Evolutionary conservation across 1,140 invertebrate species (phyloP).

Genomic region (Platyscapa corneri): DNA sequence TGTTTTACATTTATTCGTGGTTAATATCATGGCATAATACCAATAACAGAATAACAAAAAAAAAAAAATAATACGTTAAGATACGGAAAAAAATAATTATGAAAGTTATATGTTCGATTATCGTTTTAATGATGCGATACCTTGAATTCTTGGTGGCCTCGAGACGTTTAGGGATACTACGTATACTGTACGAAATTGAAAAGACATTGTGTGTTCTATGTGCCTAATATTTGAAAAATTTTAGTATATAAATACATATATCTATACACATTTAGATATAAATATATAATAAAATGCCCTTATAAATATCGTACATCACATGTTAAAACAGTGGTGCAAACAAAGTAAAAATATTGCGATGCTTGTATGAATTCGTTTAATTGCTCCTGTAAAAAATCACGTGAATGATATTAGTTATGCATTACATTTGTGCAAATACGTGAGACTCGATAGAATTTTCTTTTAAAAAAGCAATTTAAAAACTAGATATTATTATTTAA

Average conservation of each 20-base stretch:
- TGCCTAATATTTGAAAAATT: constrained; percentile 61
- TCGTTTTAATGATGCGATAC: constrained; percentile 23
- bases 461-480: not conserved
- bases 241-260: constrained; percentile 45
- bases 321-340: constrained; percentile 37
- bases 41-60: not conserved
- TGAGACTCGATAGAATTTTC: constrained; percentile 22
- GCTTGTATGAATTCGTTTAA: constrained; percentile 41
- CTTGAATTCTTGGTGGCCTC: constrained; percentile 47
- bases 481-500: not conserved
- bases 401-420: constrained; percentile 35
- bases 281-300: constrained; percentile 25
- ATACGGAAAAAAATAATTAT: too few relatives aligned
- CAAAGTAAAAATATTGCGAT: constrained; percentile 18
- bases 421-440: constrained; percentile 14
- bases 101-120: not conserved
- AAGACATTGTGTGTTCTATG: constrained; percentile 61
- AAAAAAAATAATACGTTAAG: constrained; percentile 26
- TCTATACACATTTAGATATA: constrained; percentile 48
- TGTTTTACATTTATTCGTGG: constrained; percentile 18
- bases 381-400: constrained; percentile 31
- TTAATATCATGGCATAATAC: not conserved
- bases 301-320: constrained; percentile 46
- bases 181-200: constrained; percentile 52
- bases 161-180: constrained; percentile 50